Base-by-base conservation (phyloP, 2,888 invertebrate species). In the Conistra vaccinii region DNA sequence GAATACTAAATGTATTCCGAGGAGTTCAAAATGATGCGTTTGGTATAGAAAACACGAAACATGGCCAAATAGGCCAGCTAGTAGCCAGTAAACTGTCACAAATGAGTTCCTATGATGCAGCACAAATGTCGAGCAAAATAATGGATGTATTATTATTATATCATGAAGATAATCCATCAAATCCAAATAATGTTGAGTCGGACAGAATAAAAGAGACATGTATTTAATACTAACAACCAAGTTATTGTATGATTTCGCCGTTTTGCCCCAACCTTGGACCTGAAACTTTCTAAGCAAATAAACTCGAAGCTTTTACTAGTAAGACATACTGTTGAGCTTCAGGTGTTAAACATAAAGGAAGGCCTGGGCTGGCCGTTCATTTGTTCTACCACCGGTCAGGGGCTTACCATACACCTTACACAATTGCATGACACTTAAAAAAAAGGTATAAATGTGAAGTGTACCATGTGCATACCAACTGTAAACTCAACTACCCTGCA, bases 11-110 rank as follows among this genome's bases (percentile, higher is more conserved):
- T 51, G 90, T 94, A 39, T 94, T 96, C 67, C 90, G 90, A 87
- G 91, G 92, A 29, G 89, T 95, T 0, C 93, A 96, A 87, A 94
- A 94, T 90, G 93, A 94, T 85, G 86, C 90, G 0, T 94, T 95
- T 83, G 91, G 92, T 23, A 69, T 94, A 78, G 92, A 93, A 0
- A 91, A 93, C 73, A 89, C 91, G 7, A 91, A 90, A 85, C 88
- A 94, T 89, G 92, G 91, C 3, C 87, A 88, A 81, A 80, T 96
- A 29, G 96, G 95, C 0, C 85, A 88, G 63, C 83, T 90, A 20
- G 92, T 96, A 0, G 89, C 93, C 3, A 91, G 85, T 69, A 94
- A 91, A 85, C 85, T 96, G 0, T 91, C 92, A 65, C 87, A 93
- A 80, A 90, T 96, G 88, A 91, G 88, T 84, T 92, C 95, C 3